Conservation (phyloP, 2,888 invertebrate genomes). For the Cybosia mesomella region DNA sequence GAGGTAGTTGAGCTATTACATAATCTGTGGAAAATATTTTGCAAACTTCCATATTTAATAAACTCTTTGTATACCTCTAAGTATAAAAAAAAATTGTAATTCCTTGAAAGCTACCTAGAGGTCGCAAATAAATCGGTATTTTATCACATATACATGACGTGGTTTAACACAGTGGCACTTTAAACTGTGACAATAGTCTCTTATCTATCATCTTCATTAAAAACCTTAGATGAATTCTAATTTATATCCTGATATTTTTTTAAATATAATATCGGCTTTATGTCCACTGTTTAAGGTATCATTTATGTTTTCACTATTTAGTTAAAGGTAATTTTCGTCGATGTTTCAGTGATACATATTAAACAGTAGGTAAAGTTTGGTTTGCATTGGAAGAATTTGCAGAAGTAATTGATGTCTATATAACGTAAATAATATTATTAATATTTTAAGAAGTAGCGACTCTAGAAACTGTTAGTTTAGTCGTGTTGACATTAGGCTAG, state of each 20-base stretch:
- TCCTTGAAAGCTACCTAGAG: not conserved
- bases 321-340: conserved; percentile 42
- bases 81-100: not conserved
- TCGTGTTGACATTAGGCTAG: too few species aligned
- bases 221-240: conserved; percentile 59
- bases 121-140: conserved; percentile 27
- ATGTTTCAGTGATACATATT: conserved; percentile 64
- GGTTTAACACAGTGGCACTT: conserved; percentile 48
- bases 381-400: not conserved
- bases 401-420: not conserved
- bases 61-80: too few species aligned
- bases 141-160: conserved; percentile 62
- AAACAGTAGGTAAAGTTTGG: conserved; percentile 36
- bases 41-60: not conserved
- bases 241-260: conserved; percentile 22
- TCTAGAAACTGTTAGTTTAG: too few species aligned
- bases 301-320: not conserved
- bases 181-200: conserved; percentile 55
- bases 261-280: conserved; percentile 31
- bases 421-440: not conserved
- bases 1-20: too few species aligned
- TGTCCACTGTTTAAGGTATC: conserved; percentile 15
- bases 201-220: conserved; percentile 64
- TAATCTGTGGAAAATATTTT: too few species aligned
- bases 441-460: too few species aligned